Evolutionary conservation across 2,797 vertebrate genomes (phyloP).

Genomic region (Rhynchotus rufescens): DNA sequence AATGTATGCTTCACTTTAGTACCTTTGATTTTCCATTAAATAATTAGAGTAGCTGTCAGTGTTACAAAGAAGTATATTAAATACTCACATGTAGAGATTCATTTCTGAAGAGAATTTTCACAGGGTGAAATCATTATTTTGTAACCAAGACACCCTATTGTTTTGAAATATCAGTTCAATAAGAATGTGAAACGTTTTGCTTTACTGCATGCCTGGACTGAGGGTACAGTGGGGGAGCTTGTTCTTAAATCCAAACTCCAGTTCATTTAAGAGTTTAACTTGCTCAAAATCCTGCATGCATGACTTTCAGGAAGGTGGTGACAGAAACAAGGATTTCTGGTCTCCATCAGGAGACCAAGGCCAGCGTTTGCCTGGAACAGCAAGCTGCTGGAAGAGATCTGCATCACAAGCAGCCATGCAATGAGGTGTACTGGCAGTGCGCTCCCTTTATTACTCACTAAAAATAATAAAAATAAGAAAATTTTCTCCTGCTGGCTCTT

Average conservation of each 20-base stretch:
- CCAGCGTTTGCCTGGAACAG: accelerated
- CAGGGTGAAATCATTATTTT: neutral
- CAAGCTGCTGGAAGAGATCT: neutral
- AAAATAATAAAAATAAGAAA: neutral
- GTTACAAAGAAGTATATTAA: neutral
- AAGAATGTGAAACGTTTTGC: neutral
- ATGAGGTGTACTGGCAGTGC: neutral
- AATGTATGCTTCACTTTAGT: accelerated
- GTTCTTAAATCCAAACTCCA: accelerated
- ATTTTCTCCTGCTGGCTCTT: accelerated
- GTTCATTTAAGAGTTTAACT: accelerated
- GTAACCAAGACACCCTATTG: conserved; percentile 28
- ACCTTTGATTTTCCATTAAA: neutral
- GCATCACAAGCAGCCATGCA: neutral
- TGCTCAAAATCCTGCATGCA: accelerated
- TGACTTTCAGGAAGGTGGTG: neutral
- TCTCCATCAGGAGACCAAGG: neutral
- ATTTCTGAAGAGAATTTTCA: neutral
- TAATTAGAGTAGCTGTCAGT: neutral
- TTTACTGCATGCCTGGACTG: neutral
- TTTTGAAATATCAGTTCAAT: neutral
- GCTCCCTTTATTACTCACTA: accelerated
- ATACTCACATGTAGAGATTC: neutral
- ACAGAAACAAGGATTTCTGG: accelerated
- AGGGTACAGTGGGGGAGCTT: neutral